Evolutionary conservation across 2,113 vertebrate genomes (phyloP).

Genomic region (Malaclemys terrapin): DNA sequence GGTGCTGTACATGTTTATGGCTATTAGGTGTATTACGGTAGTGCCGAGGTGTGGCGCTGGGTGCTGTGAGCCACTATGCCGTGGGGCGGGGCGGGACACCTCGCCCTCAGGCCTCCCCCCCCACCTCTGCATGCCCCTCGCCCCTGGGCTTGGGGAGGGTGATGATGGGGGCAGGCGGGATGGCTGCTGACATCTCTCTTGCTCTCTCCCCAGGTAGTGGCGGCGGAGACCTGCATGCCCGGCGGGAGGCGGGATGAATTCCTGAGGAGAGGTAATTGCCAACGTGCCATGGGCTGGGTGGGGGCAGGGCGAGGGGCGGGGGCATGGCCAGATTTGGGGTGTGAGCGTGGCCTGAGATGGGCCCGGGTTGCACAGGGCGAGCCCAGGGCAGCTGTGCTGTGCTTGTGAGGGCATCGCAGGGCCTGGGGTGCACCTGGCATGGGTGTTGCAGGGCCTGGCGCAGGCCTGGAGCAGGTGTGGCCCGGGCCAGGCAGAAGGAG

Average conservation of each 20-base stretch:
- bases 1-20: background rate
- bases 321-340: background rate
- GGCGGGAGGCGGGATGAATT: background rate
- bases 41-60: background rate
- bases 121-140: no score
- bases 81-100: background rate
- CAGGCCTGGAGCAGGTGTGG: no score
- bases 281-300: background rate
- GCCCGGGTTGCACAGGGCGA: background rate
- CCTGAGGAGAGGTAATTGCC: slow-evolving; percentile 32
- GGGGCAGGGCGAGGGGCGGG: background rate
- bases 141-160: background rate
- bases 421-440: no score
- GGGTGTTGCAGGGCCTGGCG: no score
- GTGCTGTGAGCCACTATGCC: background rate
- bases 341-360: background rate
- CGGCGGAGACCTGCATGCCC: background rate
- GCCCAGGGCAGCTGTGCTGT: background rate
- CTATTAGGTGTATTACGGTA: background rate
- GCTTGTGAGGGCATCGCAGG: background rate
- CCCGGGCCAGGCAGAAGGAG: background rate
- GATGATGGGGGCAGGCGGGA: background rate
- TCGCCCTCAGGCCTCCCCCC: background rate
- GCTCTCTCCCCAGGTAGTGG: background rate
- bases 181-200: background rate